Conservation (phyloP, 2,888 invertebrate species). For the Carcina quercana region DNA sequence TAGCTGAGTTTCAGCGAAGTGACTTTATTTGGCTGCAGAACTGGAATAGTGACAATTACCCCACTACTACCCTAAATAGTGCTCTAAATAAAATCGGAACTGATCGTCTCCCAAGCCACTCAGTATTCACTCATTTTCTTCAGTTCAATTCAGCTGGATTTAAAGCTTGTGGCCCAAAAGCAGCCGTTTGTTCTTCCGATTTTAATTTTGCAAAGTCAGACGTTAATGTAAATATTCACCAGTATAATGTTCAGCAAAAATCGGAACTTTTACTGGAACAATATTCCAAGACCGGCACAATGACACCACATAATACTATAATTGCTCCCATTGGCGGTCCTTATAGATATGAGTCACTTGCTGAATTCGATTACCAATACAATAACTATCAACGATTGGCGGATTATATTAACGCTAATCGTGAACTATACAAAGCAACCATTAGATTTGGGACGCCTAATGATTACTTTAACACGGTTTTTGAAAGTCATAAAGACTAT, state of each 20-base stretch:
- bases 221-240: slow-evolving; percentile 84
- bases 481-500: slow-evolving; percentile 70
- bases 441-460: slow-evolving; percentile 90
- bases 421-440: slow-evolving; percentile 81
- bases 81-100: slow-evolving; percentile 41
- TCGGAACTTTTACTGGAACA: slow-evolving; percentile 90
- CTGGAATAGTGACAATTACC: slow-evolving; percentile 75
- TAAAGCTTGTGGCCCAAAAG: slow-evolving; percentile 51
- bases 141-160: slow-evolving; percentile 55
- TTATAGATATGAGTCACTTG: slow-evolving; percentile 88
- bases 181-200: slow-evolving; percentile 33
- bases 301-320: slow-evolving; percentile 91
- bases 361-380: slow-evolving; percentile 96
- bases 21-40: slow-evolving; percentile 95
- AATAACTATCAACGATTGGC: slow-evolving; percentile 91
- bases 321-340: slow-evolving; percentile 95
- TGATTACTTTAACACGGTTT: slow-evolving; percentile 87
- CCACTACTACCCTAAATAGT: slow-evolving; percentile 39
- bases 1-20: slow-evolving; percentile 88
- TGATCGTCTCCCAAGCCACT: slow-evolving; percentile 44
- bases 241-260: slow-evolving; percentile 88
- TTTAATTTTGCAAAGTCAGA: slow-evolving; percentile 82
- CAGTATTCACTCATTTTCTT: slow-evolving; percentile 47
- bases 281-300: slow-evolving; percentile 89
- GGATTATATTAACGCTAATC: slow-evolving; percentile 87